Conservation (phyloP, 2,797 vertebrate species). For the Rhynchotus rufescens region DNA sequence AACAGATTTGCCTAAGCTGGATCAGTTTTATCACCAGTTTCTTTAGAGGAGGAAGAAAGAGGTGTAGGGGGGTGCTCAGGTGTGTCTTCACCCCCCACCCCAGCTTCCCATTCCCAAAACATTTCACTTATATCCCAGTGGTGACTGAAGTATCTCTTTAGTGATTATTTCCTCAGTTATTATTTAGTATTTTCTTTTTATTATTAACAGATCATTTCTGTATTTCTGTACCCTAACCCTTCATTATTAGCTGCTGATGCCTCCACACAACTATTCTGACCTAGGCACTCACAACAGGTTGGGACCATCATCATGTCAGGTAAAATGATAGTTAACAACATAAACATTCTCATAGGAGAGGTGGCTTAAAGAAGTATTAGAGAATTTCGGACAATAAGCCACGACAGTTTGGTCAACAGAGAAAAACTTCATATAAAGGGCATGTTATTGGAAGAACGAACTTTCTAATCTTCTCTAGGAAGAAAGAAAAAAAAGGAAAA, state of each 20-base stretch:
- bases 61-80: not conserved
- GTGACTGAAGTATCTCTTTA: not conserved
- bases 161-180: not conserved
- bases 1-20: not conserved
- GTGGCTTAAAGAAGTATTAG: not conserved
- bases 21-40: not conserved
- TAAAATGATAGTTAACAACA: not conserved
- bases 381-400: not conserved
- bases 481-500: not conserved
- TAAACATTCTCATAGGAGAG: not conserved
- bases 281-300: not conserved
- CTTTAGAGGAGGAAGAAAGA: not conserved
- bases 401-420: not conserved
- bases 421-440: not conserved
- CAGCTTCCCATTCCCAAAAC: rapidly evolving
- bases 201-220: too few species aligned
- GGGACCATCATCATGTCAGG: not conserved
- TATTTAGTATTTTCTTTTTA: too few species aligned
- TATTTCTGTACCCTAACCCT: not conserved
- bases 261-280: not conserved
- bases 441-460: not conserved
- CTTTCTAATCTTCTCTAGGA: not conserved
- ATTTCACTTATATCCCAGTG: not conserved
- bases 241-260: not conserved
- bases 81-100: not conserved